phyloP scores from a whole-genome alignment of 2,888 invertebrate species.

The Prenolepis imparis region DNA sequence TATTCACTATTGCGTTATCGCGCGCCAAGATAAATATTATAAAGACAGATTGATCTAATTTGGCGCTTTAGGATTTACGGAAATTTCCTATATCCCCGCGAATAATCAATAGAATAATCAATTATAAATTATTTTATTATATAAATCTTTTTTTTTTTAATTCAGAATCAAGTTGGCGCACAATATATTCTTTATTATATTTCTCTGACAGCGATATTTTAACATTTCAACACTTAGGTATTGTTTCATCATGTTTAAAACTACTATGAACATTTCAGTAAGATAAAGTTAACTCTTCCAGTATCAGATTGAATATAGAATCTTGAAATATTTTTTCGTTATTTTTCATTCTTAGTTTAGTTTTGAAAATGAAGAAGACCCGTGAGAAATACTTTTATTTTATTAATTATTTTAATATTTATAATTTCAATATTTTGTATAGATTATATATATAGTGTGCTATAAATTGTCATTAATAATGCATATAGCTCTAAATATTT shows the following conservation, averaged over 20 bases:
- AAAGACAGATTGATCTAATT: constrained; percentile 2
- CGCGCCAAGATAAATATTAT: constrained; percentile 35
- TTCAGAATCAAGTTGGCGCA: constrained; percentile 23
- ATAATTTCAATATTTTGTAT: constrained; percentile 18
- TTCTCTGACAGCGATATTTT: constrained; percentile 26
- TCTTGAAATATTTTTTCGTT: constrained; percentile 10
- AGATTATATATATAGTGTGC: background rate
- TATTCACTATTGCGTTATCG: constrained; percentile 33
- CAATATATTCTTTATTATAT: constrained; percentile 16
- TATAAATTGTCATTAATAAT: constrained; percentile 23
- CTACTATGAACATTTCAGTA: constrained; percentile 11
- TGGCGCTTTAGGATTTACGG: background rate
- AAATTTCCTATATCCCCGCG: background rate
- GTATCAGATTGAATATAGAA: background rate
- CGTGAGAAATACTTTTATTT: background rate
- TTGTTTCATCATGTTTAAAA: background rate
- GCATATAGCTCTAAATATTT: background rate
- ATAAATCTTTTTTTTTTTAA: background rate
- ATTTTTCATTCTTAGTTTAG: background rate
- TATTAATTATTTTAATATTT: background rate
- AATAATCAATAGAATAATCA: constrained; percentile 10
- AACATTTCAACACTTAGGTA: constrained; percentile 22
- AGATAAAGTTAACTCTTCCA: constrained; percentile 44
- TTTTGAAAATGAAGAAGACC: constrained; percentile 25
- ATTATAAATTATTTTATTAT: constrained; percentile 2